A percentile compares a stretch with the other conserved stretches of the same genome.
These are phyloP conservation scores for Alosa sapidissima DNA, from an alignment of 2,797 vertebrate genomes.

Conservation along the genomic window DNA sequence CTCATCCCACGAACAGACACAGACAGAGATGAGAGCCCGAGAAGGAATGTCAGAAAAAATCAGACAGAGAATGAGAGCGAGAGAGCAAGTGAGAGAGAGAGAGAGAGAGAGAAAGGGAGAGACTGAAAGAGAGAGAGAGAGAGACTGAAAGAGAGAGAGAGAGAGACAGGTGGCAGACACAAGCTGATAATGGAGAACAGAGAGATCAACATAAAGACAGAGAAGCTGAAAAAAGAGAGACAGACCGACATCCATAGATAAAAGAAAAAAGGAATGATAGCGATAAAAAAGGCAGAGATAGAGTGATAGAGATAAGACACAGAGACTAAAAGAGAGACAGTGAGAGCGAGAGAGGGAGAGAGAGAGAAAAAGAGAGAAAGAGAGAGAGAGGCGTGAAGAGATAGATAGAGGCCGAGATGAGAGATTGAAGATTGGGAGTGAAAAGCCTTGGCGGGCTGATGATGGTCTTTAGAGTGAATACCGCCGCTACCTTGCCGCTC, in stretches of 20 bases:
- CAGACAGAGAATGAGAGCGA: conserved; percentile 12
- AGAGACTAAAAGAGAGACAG: not conserved
- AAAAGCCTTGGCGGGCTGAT: conserved; percentile 24
- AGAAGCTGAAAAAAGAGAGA: not conserved
- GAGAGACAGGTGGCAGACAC: not conserved
- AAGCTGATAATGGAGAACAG: not conserved
- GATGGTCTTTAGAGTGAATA: conserved; percentile 22
- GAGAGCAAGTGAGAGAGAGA: not conserved
- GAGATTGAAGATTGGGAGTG: conserved; percentile 42
- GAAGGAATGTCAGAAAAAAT: not conserved
- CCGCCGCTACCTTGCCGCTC: not conserved
- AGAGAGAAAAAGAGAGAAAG: not conserved
- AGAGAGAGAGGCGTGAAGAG: conserved; percentile 31
- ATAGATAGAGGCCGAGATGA: conserved; percentile 40
- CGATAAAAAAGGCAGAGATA: not conserved
- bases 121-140: not conserved
- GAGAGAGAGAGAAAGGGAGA: not conserved
- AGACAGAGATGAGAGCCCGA: conserved; percentile 15
- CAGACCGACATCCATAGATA: not conserved
- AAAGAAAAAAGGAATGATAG: not conserved
- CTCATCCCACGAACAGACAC: not conserved
- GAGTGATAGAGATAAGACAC: conserved; percentile 12
- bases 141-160: not conserved
- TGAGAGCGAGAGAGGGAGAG: not conserved
- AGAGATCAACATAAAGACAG: not conserved